Evolutionary conservation across 2,113 vertebrate species (phyloP).

Genomic region (Centropus bengalensis): DNA sequence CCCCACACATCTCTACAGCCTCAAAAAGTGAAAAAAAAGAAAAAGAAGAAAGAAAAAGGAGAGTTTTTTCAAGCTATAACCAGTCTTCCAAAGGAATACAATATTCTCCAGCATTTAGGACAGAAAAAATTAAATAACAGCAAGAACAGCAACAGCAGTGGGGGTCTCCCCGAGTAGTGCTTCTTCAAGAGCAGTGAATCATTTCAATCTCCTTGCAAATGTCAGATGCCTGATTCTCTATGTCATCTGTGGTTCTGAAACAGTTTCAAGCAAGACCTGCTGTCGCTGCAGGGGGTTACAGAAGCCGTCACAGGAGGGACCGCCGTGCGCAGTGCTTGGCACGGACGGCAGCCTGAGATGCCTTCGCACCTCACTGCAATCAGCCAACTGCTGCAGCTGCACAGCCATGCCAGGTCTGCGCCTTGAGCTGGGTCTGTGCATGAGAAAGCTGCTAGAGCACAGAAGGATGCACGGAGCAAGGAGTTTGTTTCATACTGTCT

Average conservation of each 20-base stretch:
- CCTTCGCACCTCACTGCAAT: not conserved
- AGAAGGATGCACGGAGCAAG: too few species aligned
- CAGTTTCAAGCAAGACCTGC: slow-evolving; percentile 17
- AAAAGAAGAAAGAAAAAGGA: not conserved
- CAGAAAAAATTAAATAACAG: not conserved
- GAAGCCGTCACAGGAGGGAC: not conserved
- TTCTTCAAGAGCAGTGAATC: slow-evolving; percentile 35
- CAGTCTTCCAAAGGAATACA: not conserved
- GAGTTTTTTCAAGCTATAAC: not conserved
- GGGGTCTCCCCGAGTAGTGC: not conserved
- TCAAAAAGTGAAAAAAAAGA: not conserved
- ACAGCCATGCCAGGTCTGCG: fast-evolving
- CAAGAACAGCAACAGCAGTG: not conserved
- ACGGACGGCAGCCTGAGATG: not conserved
- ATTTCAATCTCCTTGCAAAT: slow-evolving; percentile 43
- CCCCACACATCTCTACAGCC: not conserved
- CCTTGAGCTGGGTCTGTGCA: fast-evolving
- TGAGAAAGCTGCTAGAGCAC: not conserved
- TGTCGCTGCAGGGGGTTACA: not conserved
- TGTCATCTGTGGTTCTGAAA: slow-evolving; percentile 35
- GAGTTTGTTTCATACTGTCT: fast-evolving
- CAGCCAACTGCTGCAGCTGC: not conserved
- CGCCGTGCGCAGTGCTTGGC: not conserved
- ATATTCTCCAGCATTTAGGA: not conserved
- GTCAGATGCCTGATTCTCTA: slow-evolving; percentile 23